Percentiles rank a stretch among this genome's conserved stretches.
These are phyloP conservation scores for Bovichtus variegatus DNA, from an alignment of 2,797 vertebrate species.

Conservation along the genomic window DNA sequence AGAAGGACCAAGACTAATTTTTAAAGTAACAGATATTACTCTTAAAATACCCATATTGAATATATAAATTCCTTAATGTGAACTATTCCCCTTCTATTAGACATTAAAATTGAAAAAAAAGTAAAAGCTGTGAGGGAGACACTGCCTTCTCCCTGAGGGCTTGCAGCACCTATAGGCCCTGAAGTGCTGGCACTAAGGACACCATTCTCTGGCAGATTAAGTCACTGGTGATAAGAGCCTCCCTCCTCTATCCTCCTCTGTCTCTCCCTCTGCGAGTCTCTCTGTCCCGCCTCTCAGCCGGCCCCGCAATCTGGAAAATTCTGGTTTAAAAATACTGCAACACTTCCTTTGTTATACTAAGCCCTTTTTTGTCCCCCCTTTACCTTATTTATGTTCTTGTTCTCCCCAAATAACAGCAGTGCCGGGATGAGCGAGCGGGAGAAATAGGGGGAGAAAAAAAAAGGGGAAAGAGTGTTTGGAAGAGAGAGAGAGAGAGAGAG, in stretches of 20 bases:
- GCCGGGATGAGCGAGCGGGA: slow-evolving; percentile 35
- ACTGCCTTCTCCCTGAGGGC: slow-evolving; percentile 11
- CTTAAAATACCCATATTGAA: background rate
- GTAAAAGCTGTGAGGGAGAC: background rate
- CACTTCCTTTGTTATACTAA: slow-evolving; percentile 78
- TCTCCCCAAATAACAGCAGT: slow-evolving; percentile 70
- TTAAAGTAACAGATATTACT: background rate
- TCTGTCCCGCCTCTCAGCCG: slow-evolving; percentile 35
- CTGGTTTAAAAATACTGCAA: slow-evolving; percentile 73
- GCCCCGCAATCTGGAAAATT: slow-evolving; percentile 64
- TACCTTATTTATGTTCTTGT: slow-evolving; percentile 74
- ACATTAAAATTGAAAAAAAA: slow-evolving; percentile 20
- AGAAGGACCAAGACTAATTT: too few relatives aligned
- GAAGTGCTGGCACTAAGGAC: slow-evolving; percentile 36
- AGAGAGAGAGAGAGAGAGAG: slow-evolving; percentile 32
- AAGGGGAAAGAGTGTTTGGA: slow-evolving; percentile 17
- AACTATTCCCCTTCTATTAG: background rate
- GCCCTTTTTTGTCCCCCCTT: slow-evolving; percentile 67
- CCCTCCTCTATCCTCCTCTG: slow-evolving; percentile 40
- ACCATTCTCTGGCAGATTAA: slow-evolving; percentile 56
- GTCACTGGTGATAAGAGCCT: slow-evolving; percentile 52
- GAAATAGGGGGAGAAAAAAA: slow-evolving; percentile 22
- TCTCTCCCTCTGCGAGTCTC: slow-evolving; percentile 32
- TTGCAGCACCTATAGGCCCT: slow-evolving; percentile 25
- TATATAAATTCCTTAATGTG: background rate